These are phyloP conservation scores for Psittacula cyanocephala DNA, from an alignment of 2,113 vertebrate genomes.

Conservation along the genomic window DNA sequence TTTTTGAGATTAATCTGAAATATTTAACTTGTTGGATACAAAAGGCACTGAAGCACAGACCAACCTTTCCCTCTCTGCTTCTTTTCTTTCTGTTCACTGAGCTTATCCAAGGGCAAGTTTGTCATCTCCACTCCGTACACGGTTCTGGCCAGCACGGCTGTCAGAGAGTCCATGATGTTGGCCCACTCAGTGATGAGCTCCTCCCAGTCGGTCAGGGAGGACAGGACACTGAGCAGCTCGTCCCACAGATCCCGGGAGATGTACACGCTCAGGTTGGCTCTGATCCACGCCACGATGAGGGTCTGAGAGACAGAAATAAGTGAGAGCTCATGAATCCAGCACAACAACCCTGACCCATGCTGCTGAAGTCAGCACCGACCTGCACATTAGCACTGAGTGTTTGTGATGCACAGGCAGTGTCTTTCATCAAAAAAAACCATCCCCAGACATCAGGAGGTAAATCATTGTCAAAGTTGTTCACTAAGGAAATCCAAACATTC, in stretches of 20 bases:
- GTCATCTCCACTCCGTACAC: slow-evolving; percentile 95
- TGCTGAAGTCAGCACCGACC: fast-evolving
- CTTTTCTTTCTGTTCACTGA: slow-evolving; percentile 98
- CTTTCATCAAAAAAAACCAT: neutral
- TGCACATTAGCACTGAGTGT: neutral
- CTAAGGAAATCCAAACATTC: neutral
- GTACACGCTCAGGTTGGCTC: slow-evolving; percentile 92
- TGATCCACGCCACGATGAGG: slow-evolving; percentile 96
- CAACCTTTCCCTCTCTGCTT: slow-evolving; percentile 94
- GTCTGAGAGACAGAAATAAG: slow-evolving; percentile 76
- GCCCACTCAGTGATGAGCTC: slow-evolving; percentile 95
- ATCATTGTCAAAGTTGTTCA: neutral
- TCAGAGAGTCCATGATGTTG: slow-evolving; percentile 97
- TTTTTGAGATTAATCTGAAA: neutral
- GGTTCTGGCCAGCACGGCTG: slow-evolving; percentile 88
- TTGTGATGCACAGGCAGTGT: fast-evolving
- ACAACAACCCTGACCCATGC: fast-evolving
- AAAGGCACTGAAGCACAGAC: neutral
- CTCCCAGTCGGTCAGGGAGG: slow-evolving; percentile 93
- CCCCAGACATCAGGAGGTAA: neutral
- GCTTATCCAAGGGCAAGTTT: slow-evolving; percentile 93
- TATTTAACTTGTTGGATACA: neutral
- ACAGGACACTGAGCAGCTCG: slow-evolving; percentile 90
- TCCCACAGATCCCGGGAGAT: slow-evolving; percentile 98
- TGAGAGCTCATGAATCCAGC: neutral